These are phyloP conservation scores for Furcifer pardalis DNA, from an alignment of 2,797 vertebrate species.

Conservation along the genomic window DNA sequence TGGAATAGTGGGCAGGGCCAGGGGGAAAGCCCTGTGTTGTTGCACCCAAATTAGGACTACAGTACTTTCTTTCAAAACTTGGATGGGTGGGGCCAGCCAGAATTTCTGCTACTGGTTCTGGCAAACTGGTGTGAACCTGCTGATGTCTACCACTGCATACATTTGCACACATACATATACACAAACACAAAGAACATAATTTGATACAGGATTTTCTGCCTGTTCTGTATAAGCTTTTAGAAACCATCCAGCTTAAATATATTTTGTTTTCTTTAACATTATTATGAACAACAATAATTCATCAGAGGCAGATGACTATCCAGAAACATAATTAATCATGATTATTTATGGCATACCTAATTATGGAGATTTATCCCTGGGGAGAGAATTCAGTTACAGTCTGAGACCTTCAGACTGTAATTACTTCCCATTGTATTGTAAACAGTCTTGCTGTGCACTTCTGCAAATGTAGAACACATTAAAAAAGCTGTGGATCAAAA, in stretches of 20 bases:
- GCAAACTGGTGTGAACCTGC: too few species aligned
- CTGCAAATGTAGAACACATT: slow-evolving; percentile 52
- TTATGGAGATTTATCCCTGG: slow-evolving; percentile 60
- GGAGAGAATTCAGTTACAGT: slow-evolving; percentile 60
- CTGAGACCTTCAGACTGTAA: slow-evolving; percentile 67
- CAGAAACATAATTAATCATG: slow-evolving; percentile 65
- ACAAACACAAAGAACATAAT: neutral
- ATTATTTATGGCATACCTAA: slow-evolving; percentile 69
- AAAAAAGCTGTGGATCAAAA: slow-evolving; percentile 50
- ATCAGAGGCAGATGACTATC: slow-evolving; percentile 63
- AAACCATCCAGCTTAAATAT: slow-evolving; percentile 57
- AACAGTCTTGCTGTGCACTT: slow-evolving; percentile 57
- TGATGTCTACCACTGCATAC: too few species aligned
- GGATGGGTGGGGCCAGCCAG: too few species aligned
- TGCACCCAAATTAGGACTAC: too few species aligned
- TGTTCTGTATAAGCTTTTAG: slow-evolving; percentile 48
- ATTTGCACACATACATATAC: too few species aligned
- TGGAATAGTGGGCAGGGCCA: too few species aligned
- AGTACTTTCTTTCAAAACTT: too few species aligned
- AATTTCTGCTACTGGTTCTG: too few species aligned
- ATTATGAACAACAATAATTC: slow-evolving; percentile 61
- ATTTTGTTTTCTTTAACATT: slow-evolving; percentile 49
- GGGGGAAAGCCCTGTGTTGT: too few species aligned
- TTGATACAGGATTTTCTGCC: neutral
- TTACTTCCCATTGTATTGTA: slow-evolving; percentile 64